Percentiles rank a stretch among this genome's conserved stretches.
Evolutionary conservation across 2,797 vertebrate genomes (phyloP).

Genomic region (Gadopsis marmoratus): DNA sequence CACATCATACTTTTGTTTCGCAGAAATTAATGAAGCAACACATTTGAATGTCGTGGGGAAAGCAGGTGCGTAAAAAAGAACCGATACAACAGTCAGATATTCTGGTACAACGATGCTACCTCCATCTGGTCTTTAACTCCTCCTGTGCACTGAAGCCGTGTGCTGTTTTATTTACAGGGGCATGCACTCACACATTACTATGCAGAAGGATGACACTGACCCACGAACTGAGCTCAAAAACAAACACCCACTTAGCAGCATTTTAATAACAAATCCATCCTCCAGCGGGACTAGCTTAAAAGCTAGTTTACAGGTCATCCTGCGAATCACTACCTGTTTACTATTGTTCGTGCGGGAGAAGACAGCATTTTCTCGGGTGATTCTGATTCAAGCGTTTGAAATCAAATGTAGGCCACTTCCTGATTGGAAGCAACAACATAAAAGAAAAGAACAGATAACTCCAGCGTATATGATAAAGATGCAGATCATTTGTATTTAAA

Average conservation of each 20-base stretch:
- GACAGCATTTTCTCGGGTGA: not conserved
- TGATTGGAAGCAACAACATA: constrained; percentile 1
- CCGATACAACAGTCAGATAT: not conserved
- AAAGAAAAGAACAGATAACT: not conserved
- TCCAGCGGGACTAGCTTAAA: not conserved
- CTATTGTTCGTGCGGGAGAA: not conserved
- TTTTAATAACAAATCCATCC: constrained; percentile 1
- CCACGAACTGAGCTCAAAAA: not conserved
- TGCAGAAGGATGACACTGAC: constrained; percentile 4
- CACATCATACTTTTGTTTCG: not conserved
- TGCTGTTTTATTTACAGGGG: not conserved
- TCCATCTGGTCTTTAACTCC: not conserved
- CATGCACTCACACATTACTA: not conserved
- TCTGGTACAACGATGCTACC: not conserved
- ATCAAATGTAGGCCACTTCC: not conserved
- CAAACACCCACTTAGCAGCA: not conserved
- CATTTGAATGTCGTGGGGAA: not conserved
- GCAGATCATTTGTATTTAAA: constrained; percentile 32
- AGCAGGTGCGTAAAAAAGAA: no score
- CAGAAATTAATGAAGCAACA: not conserved
- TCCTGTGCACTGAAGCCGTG: not conserved
- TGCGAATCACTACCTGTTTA: not conserved
- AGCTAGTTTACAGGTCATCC: not conserved
- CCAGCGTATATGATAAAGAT: constrained; percentile 6
- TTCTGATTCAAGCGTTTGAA: constrained; percentile 10